phyloP scores from a whole-genome alignment of 2,113 vertebrate genomes.

The Hylia prasina region DNA sequence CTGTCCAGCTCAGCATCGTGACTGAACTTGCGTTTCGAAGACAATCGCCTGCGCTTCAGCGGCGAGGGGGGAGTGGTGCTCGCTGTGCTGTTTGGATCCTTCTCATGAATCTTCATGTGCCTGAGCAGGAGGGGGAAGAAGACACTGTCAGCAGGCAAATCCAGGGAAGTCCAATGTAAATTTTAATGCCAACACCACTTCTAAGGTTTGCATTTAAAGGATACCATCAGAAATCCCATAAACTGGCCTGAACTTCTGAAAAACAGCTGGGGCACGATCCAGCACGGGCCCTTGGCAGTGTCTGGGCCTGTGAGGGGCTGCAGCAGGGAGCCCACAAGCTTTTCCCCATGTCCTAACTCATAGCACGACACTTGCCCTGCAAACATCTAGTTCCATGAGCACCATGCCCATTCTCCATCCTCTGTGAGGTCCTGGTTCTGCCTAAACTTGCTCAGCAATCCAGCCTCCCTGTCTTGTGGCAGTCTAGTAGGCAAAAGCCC shows the following conservation, averaged over 20 bases:
- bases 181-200: background rate
- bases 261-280: background rate
- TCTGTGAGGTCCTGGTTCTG: background rate
- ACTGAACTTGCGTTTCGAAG: slow-evolving; percentile 85
- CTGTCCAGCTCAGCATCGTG: slow-evolving; percentile 79
- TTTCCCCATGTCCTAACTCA: background rate
- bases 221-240: background rate
- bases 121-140: slow-evolving; percentile 63
- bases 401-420: accelerated
- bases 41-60: slow-evolving; percentile 82
- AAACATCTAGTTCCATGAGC: background rate
- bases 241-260: accelerated
- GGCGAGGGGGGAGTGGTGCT: slow-evolving; percentile 83
- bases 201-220: background rate
- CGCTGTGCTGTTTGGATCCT: slow-evolving; percentile 80
- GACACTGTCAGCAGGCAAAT: background rate
- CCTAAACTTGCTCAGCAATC: background rate
- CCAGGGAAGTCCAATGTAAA: accelerated
- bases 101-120: slow-evolving; percentile 98
- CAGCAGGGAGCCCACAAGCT: background rate
- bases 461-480: background rate
- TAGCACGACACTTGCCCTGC: accelerated
- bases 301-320: accelerated
- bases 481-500: background rate
- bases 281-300: accelerated